Evolutionary conservation across 2,888 invertebrate genomes (phyloP), one percentile per base, ranked within the genome.

Genomic region (Panopea generosa): DNA sequence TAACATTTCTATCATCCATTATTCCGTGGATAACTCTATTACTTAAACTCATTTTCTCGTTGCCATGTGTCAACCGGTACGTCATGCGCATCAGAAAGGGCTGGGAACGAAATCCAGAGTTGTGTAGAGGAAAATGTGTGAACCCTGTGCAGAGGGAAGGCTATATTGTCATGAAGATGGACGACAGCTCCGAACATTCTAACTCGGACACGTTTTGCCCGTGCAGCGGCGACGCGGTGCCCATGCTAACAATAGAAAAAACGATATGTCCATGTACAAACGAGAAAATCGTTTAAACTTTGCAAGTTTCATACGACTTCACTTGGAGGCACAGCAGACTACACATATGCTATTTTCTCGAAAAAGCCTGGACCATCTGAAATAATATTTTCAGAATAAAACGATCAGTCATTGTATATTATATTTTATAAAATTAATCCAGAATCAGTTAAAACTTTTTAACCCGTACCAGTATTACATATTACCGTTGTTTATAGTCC

Each of bases 1-100:
- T 89, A 6, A 85, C 86, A 11, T 89, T 89, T 67, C 75, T 88
- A 26, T 85, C 86, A 29, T 75, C 84, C n/a, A 53, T 88, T 6
- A 53, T 89, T 4, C 89, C 90, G 6, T 69, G 82, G 45, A 55
- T 86, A 7, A 87, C 87, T 0, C 33, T 89, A 11, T 18, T 84
- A 22, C 65, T 85, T n/a, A 86, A 83, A 52, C 20, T 89, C 4
- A 11, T 85, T 1, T 72, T 87, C 18, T 52, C 78, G 6, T 40
- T 87, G 9, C 90, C 90, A 7, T 86, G 86, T 47, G 33, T 87
- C 0, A 67, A 69, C 18, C 71, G 56, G 7, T 82, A 86, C 50
- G 74, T 90, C 0, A 57, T 60, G 47, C 82, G 82, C 49, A 85
- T 90, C 45, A 71, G 89, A 4, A 83, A 73, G 20, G 90, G 90